Evolutionary conservation across 2,113 vertebrate species (phyloP), one percentile per base, ranked within the genome.

Genomic region (Osmerus eperlanus): DNA sequence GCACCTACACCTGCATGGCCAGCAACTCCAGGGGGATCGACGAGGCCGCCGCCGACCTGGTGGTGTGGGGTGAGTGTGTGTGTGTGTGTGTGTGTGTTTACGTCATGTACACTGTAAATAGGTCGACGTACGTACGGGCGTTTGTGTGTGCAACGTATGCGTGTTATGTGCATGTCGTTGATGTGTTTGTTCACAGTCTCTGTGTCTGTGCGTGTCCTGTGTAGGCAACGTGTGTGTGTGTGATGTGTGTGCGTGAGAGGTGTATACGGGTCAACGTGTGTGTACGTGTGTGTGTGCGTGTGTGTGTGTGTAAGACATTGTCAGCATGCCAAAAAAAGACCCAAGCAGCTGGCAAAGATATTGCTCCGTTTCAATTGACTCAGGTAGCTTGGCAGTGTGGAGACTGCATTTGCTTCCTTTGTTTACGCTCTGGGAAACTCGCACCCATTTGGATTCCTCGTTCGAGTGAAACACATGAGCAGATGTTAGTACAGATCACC

Each of bases 1-100:
- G 97, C 32, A 95, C 93, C 81, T 99, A 98, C 87, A 93, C 93
- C 56, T 99, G 97, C 85, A 89, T 97, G 89, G 97, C 97, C 67
- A 96, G 95, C 89, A 99, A 99, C 91, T 99, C 97, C 2, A 91
- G 96, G 0, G 97, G 97, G 1, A 94, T 94, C 2, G 97, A 99
- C 0, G 96, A 98, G 81, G 96, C 96, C 0, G 93, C 95, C 0
- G 96, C 96, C 0, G 95, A 97, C 85, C 94, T 99, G 15, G 89
- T 96, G 0, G 96, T 99, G 1, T 98, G 95, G 97, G 96, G 97
- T 98, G 91, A 95, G n/a, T n/a, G n/a, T n/a, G n/a, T n/a, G n/a
- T n/a, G n/a, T n/a, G n/a, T n/a, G 95, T 67, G 28, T 67, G 41
- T 59, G 54, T 23, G 70, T 62, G 14, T 9, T 41, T 41, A 41